These are phyloP conservation scores for Synanthedon formicaeformis DNA, from an alignment of 2,888 invertebrate species.

Conservation along the genomic window DNA sequence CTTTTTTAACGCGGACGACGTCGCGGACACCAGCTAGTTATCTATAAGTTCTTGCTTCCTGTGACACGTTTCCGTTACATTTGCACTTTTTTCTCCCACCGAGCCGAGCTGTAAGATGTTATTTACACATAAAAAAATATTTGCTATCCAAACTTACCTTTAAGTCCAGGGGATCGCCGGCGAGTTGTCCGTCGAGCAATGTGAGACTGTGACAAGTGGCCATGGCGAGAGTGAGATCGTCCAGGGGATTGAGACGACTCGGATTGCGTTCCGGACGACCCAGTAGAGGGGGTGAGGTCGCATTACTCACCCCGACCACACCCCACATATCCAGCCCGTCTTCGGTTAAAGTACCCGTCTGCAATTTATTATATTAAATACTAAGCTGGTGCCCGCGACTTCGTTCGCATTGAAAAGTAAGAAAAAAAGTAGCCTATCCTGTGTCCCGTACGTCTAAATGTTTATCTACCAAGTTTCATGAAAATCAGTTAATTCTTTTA, in stretches of 20 bases:
- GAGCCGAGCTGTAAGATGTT: too few relatives aligned
- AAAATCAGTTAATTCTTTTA: too few relatives aligned
- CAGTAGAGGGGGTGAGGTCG: slow-evolving; percentile 26
- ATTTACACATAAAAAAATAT: too few relatives aligned
- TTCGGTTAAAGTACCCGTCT: slow-evolving; percentile 97
- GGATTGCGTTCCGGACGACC: slow-evolving; percentile 63
- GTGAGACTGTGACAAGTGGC: slow-evolving; percentile 95
- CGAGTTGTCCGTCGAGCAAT: slow-evolving; percentile 85
- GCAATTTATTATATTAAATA: not conserved
- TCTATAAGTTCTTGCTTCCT: too few relatives aligned
- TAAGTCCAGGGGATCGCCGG: slow-evolving; percentile 95
- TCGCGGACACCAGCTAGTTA: too few relatives aligned
- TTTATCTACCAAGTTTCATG: too few relatives aligned
- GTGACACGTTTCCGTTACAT: not conserved
- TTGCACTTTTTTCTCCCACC: not conserved
- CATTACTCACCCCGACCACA: slow-evolving; percentile 74
- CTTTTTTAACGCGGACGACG: too few relatives aligned
- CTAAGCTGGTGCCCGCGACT: too few relatives aligned
- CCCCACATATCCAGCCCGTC: slow-evolving; percentile 97
- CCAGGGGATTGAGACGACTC: slow-evolving; percentile 53
- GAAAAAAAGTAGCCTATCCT: too few relatives aligned
- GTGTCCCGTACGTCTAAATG: too few relatives aligned
- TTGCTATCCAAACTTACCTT: slow-evolving; percentile 74
- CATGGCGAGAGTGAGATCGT: slow-evolving; percentile 80
- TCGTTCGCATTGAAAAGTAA: too few relatives aligned